Evolutionary conservation across 2,888 invertebrate genomes (phyloP).

Genomic region (Rosalia funebris): DNA sequence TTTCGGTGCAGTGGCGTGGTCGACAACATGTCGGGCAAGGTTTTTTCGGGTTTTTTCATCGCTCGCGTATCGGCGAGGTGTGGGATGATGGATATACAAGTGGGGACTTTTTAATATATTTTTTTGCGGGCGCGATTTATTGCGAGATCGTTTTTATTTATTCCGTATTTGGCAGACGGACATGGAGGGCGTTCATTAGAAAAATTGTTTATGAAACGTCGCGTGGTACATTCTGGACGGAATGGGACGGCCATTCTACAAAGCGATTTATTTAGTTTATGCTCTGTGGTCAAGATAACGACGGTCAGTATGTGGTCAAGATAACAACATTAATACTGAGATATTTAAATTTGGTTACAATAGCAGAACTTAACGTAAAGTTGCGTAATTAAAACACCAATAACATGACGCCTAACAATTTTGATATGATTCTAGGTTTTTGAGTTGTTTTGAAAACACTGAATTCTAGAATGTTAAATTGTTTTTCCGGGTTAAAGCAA

Average conservation of each 20-base stretch:
- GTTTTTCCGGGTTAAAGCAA: too few species aligned
- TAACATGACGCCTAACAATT: too few species aligned
- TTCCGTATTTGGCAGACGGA: slow-evolving; percentile 40
- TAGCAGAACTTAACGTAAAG: too few species aligned
- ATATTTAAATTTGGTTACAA: too few species aligned
- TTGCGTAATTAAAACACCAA: too few species aligned
- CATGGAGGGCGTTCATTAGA: slow-evolving; percentile 33
- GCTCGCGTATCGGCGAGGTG: slow-evolving; percentile 17
- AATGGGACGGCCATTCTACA: not conserved
- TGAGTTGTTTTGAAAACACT: too few species aligned
- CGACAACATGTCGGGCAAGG: slow-evolving; percentile 1
- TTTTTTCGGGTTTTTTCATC: slow-evolving; percentile 17
- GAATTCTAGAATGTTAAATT: too few species aligned
- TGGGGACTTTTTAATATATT: slow-evolving; percentile 3
- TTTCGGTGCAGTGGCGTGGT: slow-evolving; percentile 39
- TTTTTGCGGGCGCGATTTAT: slow-evolving; percentile 29
- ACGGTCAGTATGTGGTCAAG: too few species aligned
- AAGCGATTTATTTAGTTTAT: not conserved
- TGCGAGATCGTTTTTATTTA: slow-evolving; percentile 39
- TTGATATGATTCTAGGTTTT: too few species aligned
- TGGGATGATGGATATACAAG: slow-evolving; percentile 21
- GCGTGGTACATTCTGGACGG: not conserved
- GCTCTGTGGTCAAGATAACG: not conserved
- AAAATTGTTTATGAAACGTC: not conserved
- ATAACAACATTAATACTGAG: too few species aligned